Base-by-base conservation (phyloP, 2,888 invertebrate genomes). In the Sylvicola cinctus region DNA sequence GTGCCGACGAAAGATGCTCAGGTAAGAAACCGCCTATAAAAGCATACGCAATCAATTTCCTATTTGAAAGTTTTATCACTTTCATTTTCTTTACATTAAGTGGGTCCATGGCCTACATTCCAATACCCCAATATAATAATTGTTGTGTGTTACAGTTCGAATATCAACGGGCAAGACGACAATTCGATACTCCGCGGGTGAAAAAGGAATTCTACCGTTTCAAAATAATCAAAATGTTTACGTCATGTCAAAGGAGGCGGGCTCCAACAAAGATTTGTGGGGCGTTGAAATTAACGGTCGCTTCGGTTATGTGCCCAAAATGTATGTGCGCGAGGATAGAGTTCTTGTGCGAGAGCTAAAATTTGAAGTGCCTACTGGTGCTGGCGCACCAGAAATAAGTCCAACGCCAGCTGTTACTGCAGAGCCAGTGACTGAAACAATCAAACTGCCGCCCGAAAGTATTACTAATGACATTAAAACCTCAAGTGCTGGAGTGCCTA, bases 211-310 rank as follows among this genome's bases (percentile, higher is more conserved):
- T 37, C 55, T 81, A 38, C 66, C 76, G 7, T 79, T 74, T 52
- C 56, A 52, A 15, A 49, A 48, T 3, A 70, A 74, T 46, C 47
- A 55, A 6, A 57, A 66, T 1, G 69, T 74, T 8, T 60, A 55
- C 31, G 62, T 83, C 40, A 72, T 59, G 46, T 78, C 79, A 52
- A 81, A 80, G 57, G 66, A 70, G 43, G 74, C 73, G 46, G 78
- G 73, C 32, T 56, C 57, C 16, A 60, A 66, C 39, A 36, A 46
- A 15, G 66, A 70, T 40, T 51, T 70, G 32, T 80, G 78, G 77
- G 78, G 70, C 41, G 74, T 66, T 30, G 68, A 66, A 55, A 70
- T 79, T 31, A 60, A 66, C 41, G 76, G 73, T 20, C 66, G 66
- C 47, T 52, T 66, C 38, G 83, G 83, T 16, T 80, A 75, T 52